Conservation (phyloP, 2,888 invertebrate species). For the Caenorhabditis parvicauda region DNA sequence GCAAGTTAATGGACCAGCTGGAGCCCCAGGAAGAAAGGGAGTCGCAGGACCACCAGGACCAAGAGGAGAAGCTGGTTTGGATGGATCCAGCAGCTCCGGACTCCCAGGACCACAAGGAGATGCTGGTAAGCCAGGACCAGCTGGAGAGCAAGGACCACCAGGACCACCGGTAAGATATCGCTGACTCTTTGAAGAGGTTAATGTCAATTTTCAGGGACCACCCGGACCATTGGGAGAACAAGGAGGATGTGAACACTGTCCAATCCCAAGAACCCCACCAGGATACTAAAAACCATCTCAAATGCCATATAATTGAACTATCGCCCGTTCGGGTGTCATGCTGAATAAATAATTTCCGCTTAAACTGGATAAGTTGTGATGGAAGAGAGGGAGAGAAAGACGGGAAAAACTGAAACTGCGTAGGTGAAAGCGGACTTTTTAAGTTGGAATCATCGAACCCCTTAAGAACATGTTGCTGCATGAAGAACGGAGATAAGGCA, state of each 20-base stretch:
- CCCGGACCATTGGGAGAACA: constrained; percentile 34
- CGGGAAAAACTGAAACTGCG: constrained; percentile 1
- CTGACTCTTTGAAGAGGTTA: not conserved
- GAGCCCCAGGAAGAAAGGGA: constrained; percentile 40
- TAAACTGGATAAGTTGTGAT: too few species aligned
- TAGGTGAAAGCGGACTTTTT: too few species aligned
- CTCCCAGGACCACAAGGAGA: constrained; percentile 42
- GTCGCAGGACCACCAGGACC: constrained; percentile 45
- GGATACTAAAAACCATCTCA: constrained; percentile 41
- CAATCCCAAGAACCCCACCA: constrained; percentile 51
- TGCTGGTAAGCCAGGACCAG: constrained; percentile 43
- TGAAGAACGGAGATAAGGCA: not conserved
- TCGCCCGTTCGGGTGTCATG: constrained; percentile 9
- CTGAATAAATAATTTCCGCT: not conserved
- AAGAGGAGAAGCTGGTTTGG: constrained; percentile 48
- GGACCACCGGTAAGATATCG: constrained; percentile 35
- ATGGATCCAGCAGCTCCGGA: constrained; percentile 39
- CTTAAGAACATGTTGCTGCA: not conserved
- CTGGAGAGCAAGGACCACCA: constrained; percentile 47
- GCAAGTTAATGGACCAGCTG: constrained; percentile 46
- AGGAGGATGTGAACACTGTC: constrained; percentile 43
- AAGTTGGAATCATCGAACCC: not conserved
- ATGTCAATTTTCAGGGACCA: constrained; percentile 20
- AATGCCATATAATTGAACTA: not conserved
- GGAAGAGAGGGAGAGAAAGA: not conserved